Evolutionary conservation across 1,140 invertebrate genomes (phyloP).

Genomic region (Himalopsyche phryganea): DNA sequence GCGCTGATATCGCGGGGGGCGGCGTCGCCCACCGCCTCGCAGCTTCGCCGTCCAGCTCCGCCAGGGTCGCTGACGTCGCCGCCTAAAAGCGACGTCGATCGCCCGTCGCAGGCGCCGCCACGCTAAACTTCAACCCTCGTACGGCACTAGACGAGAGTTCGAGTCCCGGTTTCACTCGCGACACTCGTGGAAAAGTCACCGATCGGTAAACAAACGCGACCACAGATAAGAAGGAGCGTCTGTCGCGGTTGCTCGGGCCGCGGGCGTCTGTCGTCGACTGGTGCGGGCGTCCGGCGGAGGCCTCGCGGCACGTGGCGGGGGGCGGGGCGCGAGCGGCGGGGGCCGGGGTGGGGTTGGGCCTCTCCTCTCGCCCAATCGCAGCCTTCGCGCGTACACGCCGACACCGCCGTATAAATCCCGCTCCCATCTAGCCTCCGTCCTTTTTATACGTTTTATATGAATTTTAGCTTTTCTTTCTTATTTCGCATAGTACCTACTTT

Average conservation of each 20-base stretch:
- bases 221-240: not conserved
- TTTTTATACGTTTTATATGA: constrained; percentile 32
- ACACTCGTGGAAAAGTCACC: not conserved
- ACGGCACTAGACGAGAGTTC: not conserved
- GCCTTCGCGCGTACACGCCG: constrained; percentile 8
- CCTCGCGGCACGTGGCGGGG: constrained; percentile 9
- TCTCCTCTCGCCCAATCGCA: constrained; percentile 22
- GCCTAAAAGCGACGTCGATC: not conserved
- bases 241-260: not conserved
- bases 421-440: constrained; percentile 16
- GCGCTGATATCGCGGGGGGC: constrained; percentile 16
- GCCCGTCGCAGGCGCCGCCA: not conserved
- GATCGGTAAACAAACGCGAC: not conserved
- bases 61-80: not conserved
- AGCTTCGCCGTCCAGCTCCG: not conserved
- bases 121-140: not conserved
- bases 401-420: constrained; percentile 24
- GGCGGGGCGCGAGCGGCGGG: constrained; percentile 20
- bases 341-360: constrained; percentile 20
- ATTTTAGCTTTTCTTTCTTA: constrained; percentile 31
- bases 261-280: constrained; percentile 5
- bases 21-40: no score
- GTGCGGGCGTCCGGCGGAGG: constrained; percentile 11
- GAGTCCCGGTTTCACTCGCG: not conserved
- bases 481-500: constrained; percentile 21